A percentile compares a stretch with the other conserved stretches of the same genome.
Evolutionary conservation across 1,140 invertebrate species (phyloP).

Genomic region (Babylonia areolata): DNA sequence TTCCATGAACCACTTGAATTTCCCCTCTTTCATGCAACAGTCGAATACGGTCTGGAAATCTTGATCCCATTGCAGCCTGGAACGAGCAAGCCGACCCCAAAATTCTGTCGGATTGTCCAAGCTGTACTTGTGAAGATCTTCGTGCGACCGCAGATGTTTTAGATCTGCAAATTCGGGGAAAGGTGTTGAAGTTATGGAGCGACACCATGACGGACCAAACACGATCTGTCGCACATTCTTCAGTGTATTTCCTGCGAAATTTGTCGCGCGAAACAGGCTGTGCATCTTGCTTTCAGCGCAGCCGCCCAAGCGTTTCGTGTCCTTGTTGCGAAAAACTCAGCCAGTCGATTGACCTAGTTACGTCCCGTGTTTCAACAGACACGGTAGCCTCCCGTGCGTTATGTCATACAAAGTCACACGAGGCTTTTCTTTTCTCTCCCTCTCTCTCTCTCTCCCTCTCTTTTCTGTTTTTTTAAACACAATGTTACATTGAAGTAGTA

Average conservation of each 20-base stretch:
- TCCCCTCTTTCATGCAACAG: conserved; percentile 74
- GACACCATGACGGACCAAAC: neutral
- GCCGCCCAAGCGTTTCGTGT: no score
- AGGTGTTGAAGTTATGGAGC: conserved; percentile 43
- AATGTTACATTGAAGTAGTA: no score
- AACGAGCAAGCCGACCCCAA: conserved; percentile 76
- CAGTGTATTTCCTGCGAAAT: neutral
- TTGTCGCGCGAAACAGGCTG: neutral
- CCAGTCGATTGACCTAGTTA: no score
- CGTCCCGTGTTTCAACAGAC: no score
- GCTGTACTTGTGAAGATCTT: conserved; percentile 70
- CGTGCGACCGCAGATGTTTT: conserved; percentile 56
- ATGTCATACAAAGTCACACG: no score
- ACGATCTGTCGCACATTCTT: neutral
- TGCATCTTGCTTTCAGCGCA: neutral
- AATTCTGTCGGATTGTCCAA: conserved; percentile 76
- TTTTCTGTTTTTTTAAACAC: no score
- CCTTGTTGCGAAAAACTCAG: no score
- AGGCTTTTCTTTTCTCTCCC: no score
- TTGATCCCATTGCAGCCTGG: conserved; percentile 75
- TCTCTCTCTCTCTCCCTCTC: no score
- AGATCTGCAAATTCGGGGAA: conserved; percentile 68
- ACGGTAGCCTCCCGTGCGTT: no score
- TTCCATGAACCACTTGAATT: conserved; percentile 73
- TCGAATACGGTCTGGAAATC: conserved; percentile 75